Base-by-base conservation (phyloP, 2,888 invertebrate species). In the Limenitis camilla region DNA sequence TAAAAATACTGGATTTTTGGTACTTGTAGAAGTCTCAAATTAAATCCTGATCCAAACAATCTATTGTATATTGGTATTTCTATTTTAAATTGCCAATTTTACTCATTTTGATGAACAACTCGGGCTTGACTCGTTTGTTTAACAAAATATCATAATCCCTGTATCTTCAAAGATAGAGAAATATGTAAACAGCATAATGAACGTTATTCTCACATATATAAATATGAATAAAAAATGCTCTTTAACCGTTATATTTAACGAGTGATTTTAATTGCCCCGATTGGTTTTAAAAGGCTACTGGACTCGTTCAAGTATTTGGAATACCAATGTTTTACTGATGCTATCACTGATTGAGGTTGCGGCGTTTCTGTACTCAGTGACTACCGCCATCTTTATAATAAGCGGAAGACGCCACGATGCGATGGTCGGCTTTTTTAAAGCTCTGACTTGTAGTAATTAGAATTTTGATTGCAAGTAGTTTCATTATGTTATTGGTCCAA, bases 291-390 rank as follows among this genome's bases (percentile, higher is more conserved):
- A 57, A 56, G 50, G 61, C 64, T 63, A 64, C 62, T 59, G 60
- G 55, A 33, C 45, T 50, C 52, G 31, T 50, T 49, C 49, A 48
- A 55, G 53, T 55, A 61, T 62, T 63, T 67, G 60, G 66, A 69
- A 75, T 73, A 66, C 68, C 72, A 68, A 66, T 61, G 68, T 49
- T 67, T 64, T 63, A 65, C 48, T 62, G 63, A 79, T 81, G 61
- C 61, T 74, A 78, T 43, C 62, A 56, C 62, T 74, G 77, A 76
- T 75, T 70, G 71, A 61, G 61, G 60, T 45, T 45, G 56, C 49
- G 41, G 54, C 54, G 40, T 42, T 42, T 43, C 42, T 40, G 31
- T 28, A 30, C 30, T 41, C 10, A 41, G 10, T 32, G 19, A 35
- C 29, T 40, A 10, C 40, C 33, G 32, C 42, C 46, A 43, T 41